These are phyloP conservation scores for Leptodactylus fallax DNA, from an alignment of 2,797 vertebrate species.

Conservation along the genomic window DNA sequence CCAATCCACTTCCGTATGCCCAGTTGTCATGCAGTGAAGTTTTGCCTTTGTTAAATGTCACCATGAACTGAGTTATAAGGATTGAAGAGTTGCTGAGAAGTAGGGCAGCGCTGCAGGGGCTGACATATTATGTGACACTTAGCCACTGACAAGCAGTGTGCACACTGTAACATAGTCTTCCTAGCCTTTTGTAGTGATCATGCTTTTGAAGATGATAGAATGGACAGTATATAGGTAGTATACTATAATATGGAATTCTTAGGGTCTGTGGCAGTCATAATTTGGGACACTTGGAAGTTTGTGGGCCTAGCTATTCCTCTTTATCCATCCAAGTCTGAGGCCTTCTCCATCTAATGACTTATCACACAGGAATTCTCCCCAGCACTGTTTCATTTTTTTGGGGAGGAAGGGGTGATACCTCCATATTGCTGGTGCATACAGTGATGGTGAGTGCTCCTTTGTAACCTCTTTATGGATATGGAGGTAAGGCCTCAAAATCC, in stretches of 20 bases:
- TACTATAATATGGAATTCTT: background rate
- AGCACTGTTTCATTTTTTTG: too few relatives aligned
- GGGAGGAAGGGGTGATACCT: too few relatives aligned
- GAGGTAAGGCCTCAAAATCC: background rate
- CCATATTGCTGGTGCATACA: too few relatives aligned
- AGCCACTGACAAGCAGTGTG: constrained; percentile 34
- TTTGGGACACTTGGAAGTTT: background rate
- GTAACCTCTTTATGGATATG: background rate
- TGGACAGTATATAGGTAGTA: background rate
- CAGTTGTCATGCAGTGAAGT: constrained; percentile 41
- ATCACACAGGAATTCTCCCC: too few relatives aligned
- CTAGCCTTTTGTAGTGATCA: constrained; percentile 40
- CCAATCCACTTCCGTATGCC: constrained; percentile 22
- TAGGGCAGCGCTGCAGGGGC: constrained; percentile 54
- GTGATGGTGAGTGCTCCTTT: too few relatives aligned
- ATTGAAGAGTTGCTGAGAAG: constrained; percentile 56
- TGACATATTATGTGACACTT: constrained; percentile 47
- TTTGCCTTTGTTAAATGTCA: constrained; percentile 55
- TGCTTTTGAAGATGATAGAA: constrained; percentile 36
- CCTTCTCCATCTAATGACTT: too few relatives aligned
- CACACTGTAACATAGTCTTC: constrained; percentile 14
- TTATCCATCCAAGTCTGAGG: too few relatives aligned
- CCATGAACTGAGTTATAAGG: constrained; percentile 3
- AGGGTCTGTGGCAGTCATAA: background rate
- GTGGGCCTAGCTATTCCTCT: background rate